A percentile compares a stretch with the other conserved stretches of the same genome.
Conservation (phyloP, 2,113 vertebrate species). For the Irena cyanogastra region DNA sequence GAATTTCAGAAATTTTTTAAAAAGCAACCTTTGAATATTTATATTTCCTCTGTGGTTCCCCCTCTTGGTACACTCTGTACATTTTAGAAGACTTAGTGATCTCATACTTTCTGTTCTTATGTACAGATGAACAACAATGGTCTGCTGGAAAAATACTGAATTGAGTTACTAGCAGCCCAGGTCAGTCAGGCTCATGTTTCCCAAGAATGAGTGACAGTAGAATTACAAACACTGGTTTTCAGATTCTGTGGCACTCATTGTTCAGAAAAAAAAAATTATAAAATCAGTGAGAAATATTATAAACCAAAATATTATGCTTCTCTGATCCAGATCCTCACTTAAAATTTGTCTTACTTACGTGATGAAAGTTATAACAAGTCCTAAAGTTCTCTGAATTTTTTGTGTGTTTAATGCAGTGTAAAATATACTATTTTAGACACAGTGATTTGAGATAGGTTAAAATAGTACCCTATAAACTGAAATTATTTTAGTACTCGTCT, state of each 20-base stretch:
- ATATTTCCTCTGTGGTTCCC: not conserved
- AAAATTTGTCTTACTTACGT: not conserved
- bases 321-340: not conserved
- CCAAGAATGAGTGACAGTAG: not conserved
- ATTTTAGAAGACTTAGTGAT: not conserved
- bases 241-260: not conserved
- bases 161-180: not conserved
- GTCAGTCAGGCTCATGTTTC: not conserved
- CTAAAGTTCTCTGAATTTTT: not conserved
- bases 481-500: not conserved
- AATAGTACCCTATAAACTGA: not conserved
- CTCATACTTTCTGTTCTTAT: not conserved
- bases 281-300: not conserved
- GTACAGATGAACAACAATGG: not conserved
- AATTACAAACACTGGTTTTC: not conserved
- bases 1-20: not conserved
- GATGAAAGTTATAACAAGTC: not conserved
- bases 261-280: not conserved
- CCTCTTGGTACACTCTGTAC: not conserved
- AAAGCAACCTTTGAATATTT: not conserved
- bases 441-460: not conserved
- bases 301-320: not conserved
- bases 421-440: not conserved
- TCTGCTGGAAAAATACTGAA: not conserved
- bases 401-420: not conserved